Percentiles rank a stretch among this genome's conserved stretches.
These are phyloP conservation scores for Adelges cooleyi DNA, from an alignment of 1,140 invertebrate genomes.

Conservation along the genomic window DNA sequence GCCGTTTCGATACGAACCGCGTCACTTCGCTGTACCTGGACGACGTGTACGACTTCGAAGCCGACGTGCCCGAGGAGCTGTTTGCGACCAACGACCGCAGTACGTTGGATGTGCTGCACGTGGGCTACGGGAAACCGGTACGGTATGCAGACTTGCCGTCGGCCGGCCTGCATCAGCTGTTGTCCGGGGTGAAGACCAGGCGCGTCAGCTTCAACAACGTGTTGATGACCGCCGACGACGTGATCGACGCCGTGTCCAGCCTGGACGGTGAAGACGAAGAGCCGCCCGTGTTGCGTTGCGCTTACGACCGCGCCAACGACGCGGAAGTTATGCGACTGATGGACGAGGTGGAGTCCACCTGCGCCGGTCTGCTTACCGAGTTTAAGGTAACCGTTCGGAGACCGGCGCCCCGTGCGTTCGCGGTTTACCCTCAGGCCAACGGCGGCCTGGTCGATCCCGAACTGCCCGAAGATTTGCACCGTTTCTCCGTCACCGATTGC, in stretches of 20 bases:
- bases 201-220: constrained; percentile 9
- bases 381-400: not conserved
- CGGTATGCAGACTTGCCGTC: not conserved
- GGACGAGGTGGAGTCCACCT: not conserved
- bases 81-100: not conserved
- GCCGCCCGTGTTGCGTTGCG: not conserved
- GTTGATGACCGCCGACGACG: not conserved
- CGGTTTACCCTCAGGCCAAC: not conserved
- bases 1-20: not conserved
- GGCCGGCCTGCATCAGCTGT: not conserved
- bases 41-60: constrained; percentile 5
- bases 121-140: not conserved
- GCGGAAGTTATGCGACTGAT: not conserved
- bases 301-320: constrained; percentile 2
- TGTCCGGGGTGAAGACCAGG: not conserved
- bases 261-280: not conserved
- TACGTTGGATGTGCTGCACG: constrained; percentile 26
- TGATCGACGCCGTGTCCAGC: not conserved
- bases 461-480: not conserved
- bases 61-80: constrained; percentile 13
- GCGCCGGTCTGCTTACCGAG: constrained; percentile 14
- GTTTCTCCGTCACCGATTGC: not conserved
- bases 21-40: constrained; percentile 10
- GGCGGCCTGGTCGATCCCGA: not conserved
- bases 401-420: not conserved